Percentiles rank a stretch among this genome's conserved stretches.
These are phyloP conservation scores for Montipora efflorescens DNA, from an alignment of 64 coral and sea anemone species.

Conservation along the genomic window DNA sequence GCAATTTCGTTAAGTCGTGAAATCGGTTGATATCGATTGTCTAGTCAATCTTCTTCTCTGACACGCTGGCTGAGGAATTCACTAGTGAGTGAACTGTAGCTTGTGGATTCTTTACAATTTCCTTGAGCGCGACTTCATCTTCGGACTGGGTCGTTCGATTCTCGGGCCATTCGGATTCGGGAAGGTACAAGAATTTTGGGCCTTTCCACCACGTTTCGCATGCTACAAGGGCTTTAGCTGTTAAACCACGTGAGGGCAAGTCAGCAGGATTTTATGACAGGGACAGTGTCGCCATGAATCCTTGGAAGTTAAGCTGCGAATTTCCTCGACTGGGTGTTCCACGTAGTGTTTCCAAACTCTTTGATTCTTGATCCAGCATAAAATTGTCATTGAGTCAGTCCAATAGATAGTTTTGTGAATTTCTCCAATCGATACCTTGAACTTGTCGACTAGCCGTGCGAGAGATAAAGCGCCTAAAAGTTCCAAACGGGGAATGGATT, in stretches of 20 bases:
- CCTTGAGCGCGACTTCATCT: slow-evolving; percentile 5
- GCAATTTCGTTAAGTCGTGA: slow-evolving; percentile 10
- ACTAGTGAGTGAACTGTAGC: not conserved
- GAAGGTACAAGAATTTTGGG: not conserved
- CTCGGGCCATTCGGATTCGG: slow-evolving; percentile 29
- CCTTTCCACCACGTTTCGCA: slow-evolving; percentile 58
- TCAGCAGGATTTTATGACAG: slow-evolving; percentile 58
- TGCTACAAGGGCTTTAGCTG: slow-evolving; percentile 5
- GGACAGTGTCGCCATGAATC: slow-evolving; percentile 52
- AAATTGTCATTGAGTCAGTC: slow-evolving; percentile 41
- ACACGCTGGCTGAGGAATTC: not conserved
- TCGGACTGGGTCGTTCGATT: not conserved
- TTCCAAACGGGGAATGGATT: slow-evolving; percentile 68
- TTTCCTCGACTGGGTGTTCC: slow-evolving; percentile 53
- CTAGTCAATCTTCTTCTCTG: slow-evolving; percentile 25
- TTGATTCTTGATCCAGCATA: slow-evolving; percentile 61
- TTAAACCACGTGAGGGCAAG: slow-evolving; percentile 24
- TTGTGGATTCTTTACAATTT: not conserved
- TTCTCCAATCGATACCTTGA: slow-evolving; percentile 16
- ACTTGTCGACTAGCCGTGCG: slow-evolving; percentile 42
- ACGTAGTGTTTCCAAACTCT: slow-evolving; percentile 63
- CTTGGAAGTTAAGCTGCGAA: slow-evolving; percentile 15
- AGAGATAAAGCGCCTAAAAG: slow-evolving; percentile 53
- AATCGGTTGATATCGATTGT: slow-evolving; percentile 30
- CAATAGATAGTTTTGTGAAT: slow-evolving; percentile 15